Conservation (phyloP, 2,797 vertebrate genomes). For the Channa striata region DNA sequence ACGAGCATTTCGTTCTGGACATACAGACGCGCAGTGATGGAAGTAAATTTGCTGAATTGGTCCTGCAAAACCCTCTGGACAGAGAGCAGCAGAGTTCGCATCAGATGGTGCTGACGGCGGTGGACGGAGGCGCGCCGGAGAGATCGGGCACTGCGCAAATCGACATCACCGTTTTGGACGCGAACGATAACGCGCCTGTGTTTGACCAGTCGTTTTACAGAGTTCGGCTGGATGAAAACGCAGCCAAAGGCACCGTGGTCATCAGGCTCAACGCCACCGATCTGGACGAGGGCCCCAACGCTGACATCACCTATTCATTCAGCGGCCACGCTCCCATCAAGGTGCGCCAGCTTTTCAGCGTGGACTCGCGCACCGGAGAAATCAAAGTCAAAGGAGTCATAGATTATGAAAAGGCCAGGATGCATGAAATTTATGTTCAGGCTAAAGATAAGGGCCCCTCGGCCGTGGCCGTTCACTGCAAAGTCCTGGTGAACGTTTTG, state of each 20-base stretch:
- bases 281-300: conserved; percentile 90
- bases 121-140: conserved; percentile 90
- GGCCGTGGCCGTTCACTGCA: conserved; percentile 90
- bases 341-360: conserved; percentile 89
- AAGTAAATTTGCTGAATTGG: conserved; percentile 92
- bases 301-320: conserved; percentile 91
- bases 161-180: conserved; percentile 88
- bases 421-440: conserved; percentile 92
- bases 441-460: conserved; percentile 92
- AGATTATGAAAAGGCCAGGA: conserved; percentile 90
- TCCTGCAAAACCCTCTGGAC: conserved; percentile 89
- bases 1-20: conserved; percentile 89
- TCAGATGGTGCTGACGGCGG: conserved; percentile 89
- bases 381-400: conserved; percentile 89
- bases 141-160: conserved; percentile 88
- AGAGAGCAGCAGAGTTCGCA: conserved; percentile 88
- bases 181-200: conserved; percentile 92
- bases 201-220: conserved; percentile 90
- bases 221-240: conserved; percentile 88
- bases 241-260: conserved; percentile 87
- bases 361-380: conserved; percentile 89
- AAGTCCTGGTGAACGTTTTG: conserved; percentile 90
- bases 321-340: conserved; percentile 88
- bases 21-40: conserved; percentile 90
- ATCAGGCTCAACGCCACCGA: conserved; percentile 92